Conservation (phyloP, 1,140 invertebrate species). For the Neodiprion lecontei region DNA sequence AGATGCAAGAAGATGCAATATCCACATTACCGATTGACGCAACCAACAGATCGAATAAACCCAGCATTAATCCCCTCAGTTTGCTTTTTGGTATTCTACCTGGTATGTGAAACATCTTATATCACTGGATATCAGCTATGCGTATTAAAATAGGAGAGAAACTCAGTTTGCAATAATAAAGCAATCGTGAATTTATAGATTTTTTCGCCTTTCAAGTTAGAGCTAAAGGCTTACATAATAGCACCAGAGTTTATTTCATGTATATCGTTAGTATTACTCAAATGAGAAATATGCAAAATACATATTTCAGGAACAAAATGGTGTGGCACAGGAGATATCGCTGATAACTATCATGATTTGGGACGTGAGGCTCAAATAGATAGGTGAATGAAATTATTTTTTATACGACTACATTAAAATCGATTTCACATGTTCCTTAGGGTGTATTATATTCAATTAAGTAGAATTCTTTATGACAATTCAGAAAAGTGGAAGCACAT, state of each 20-base stretch:
- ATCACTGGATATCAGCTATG: no score
- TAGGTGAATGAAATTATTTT: slow-evolving; percentile 45
- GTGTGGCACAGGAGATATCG: slow-evolving; percentile 87
- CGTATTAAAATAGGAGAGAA: no score
- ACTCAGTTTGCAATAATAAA: no score
- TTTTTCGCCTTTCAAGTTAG: no score
- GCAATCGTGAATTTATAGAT: no score
- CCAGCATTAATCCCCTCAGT: slow-evolving; percentile 68
- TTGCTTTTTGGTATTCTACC: slow-evolving; percentile 78
- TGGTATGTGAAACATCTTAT: slow-evolving; percentile 58
- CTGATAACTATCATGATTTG: slow-evolving; percentile 81
- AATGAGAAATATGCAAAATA: slow-evolving; percentile 9
- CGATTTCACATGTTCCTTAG: background rate
- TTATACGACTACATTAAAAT: no score
- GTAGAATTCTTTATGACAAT: no score
- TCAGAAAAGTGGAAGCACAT: no score
- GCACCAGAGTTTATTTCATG: no score
- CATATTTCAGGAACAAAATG: slow-evolving; percentile 80
- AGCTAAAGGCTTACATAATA: no score
- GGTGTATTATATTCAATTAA: no score
- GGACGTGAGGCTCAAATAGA: slow-evolving; percentile 76
- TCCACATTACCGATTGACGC: slow-evolving; percentile 46
- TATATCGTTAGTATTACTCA: background rate
- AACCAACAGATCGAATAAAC: slow-evolving; percentile 57
- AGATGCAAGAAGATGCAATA: slow-evolving; percentile 38